These are phyloP conservation scores for Tubulanus polymorphus DNA, from an alignment of 2,888 invertebrate genomes.

Conservation along the genomic window DNA sequence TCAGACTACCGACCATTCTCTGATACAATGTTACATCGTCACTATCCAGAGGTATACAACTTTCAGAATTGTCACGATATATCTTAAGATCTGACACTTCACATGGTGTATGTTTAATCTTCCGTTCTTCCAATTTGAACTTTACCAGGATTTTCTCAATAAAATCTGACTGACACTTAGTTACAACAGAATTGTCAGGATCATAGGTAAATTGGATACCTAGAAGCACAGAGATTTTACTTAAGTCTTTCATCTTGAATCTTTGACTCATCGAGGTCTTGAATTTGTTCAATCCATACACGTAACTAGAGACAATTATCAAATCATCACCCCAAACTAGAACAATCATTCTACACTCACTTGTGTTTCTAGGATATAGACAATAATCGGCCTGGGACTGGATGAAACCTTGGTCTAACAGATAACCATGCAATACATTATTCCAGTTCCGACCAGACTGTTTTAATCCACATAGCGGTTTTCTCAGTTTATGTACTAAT, in stretches of 20 bases:
- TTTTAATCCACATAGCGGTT: conserved; percentile 22
- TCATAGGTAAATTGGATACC: neutral
- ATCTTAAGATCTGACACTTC: neutral
- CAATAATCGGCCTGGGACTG: conserved; percentile 10
- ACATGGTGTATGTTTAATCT: neutral
- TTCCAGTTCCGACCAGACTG: conserved; percentile 23
- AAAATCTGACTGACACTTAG: neutral
- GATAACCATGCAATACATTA: conserved; percentile 9
- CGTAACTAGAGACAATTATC: neutral
- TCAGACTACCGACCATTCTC: neutral
- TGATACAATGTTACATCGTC: neutral
- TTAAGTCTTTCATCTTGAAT: neutral
- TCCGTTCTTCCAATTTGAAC: neutral
- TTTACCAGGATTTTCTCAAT: neutral
- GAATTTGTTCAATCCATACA: neutral
- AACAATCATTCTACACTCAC: conserved; percentile 3
- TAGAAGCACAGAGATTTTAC: neutral
- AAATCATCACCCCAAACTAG: conserved; percentile 12
- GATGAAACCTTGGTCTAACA: conserved; percentile 11
- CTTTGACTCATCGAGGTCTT: neutral
- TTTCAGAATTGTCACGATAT: neutral
- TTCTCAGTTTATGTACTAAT: conserved; percentile 16
- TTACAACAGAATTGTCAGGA: neutral
- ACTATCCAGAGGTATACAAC: too few species aligned
- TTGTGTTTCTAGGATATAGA: conserved; percentile 2